phyloP scores from a whole-genome alignment of 2,888 invertebrate genomes.

The Parnassius apollo region DNA sequence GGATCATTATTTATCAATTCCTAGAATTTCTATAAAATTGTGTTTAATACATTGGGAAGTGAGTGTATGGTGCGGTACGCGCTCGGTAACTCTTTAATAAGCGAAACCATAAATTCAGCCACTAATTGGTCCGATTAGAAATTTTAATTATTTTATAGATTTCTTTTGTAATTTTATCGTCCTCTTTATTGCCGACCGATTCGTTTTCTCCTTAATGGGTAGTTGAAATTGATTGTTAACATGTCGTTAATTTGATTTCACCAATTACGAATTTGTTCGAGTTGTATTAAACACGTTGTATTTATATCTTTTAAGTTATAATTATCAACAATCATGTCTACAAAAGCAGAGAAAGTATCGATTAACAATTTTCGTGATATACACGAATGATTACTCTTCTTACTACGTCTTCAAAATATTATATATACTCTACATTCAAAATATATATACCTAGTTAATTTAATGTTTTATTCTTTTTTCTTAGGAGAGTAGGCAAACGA shows the following conservation, averaged over 20 bases:
- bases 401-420: no score
- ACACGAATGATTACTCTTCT: no score
- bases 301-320: constrained; percentile 28
- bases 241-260: constrained; percentile 66
- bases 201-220: constrained; percentile 70
- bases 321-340: constrained; percentile 26
- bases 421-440: no score
- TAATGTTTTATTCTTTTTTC: no score
- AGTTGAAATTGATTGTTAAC: constrained; percentile 73
- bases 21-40: no score
- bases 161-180: constrained; percentile 79
- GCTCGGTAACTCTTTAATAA: constrained; percentile 42
- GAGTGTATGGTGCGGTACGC: constrained; percentile 19
- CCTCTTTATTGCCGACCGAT: constrained; percentile 65
- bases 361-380: neutral
- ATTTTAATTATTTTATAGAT: constrained; percentile 76
- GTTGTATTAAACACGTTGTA: constrained; percentile 37
- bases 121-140: constrained; percentile 76
- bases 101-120: constrained; percentile 68
- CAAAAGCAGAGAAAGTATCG: constrained; percentile 19
- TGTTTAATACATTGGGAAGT: no score
- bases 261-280: constrained; percentile 57
- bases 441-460: no score
- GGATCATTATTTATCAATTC: no score
- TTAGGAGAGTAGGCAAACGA: no score